Conservation (phyloP, 2,888 invertebrate genomes). For the Blomia tropicalis region DNA sequence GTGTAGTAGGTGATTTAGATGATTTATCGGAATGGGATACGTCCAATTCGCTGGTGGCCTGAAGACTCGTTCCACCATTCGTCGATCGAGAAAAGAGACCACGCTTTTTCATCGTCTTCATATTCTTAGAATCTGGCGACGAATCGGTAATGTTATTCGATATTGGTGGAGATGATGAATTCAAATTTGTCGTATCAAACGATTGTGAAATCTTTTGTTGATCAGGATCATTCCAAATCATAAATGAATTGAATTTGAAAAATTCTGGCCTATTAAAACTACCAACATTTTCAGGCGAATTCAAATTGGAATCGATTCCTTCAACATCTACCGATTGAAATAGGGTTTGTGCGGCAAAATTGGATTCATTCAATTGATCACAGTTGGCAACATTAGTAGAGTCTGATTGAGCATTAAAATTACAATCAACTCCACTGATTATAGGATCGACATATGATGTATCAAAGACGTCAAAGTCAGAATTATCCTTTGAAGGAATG, state of each 20-base stretch:
- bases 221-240: conserved; percentile 10
- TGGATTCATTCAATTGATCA: background rate
- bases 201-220: background rate
- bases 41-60: background rate
- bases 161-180: background rate
- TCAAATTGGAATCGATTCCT: background rate
- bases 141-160: background rate
- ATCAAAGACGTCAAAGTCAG: background rate
- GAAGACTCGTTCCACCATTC: background rate
- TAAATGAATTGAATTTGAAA: background rate
- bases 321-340: background rate
- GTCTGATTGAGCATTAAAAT: background rate
- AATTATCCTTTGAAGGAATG: background rate
- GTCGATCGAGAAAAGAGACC: conserved; percentile 5
- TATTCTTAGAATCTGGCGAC: background rate
- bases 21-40: background rate
- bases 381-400: background rate
- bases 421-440: background rate
- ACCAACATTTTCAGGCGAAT: conserved; percentile 1
- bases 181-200: background rate
- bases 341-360: background rate
- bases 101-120: conserved; percentile 11
- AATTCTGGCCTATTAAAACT: background rate
- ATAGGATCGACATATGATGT: background rate
- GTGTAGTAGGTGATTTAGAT: background rate